phyloP scores from a whole-genome alignment of 1,140 invertebrate genomes.

The Tenebrio molitor region DNA sequence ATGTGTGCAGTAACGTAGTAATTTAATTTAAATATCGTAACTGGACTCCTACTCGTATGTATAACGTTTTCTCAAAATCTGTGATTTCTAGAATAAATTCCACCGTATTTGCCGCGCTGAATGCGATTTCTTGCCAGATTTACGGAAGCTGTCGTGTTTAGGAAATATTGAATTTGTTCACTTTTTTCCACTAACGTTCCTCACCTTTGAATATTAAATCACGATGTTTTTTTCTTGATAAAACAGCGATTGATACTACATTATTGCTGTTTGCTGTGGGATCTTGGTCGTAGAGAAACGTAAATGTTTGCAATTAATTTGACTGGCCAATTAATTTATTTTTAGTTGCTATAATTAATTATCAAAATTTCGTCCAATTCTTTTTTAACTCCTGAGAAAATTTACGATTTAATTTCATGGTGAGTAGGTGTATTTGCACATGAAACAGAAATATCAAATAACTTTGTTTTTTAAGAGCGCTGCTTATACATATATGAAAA shows the following conservation, averaged over 20 bases:
- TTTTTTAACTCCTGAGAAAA: too few species aligned
- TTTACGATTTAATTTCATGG: too few species aligned
- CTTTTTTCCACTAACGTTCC: neutral
- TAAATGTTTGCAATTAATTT: slow-evolving; percentile 1
- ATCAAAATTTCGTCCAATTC: too few species aligned
- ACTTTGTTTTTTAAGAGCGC: slow-evolving; percentile 7
- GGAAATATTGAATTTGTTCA: slow-evolving; percentile 11
- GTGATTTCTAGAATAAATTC: too few species aligned
- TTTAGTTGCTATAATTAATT: too few species aligned
- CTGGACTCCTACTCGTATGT: too few species aligned
- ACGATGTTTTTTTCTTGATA: neutral
- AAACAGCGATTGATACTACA: neutral
- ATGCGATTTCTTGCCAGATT: slow-evolving; percentile 3
- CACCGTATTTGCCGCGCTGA: neutral
- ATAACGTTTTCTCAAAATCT: too few species aligned
- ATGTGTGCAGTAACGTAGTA: too few species aligned
- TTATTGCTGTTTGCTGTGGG: neutral
- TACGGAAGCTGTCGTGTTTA: neutral
- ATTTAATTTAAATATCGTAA: too few species aligned
- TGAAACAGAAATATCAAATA: neutral
- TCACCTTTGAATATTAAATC: slow-evolving; percentile 8
- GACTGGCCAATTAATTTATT: too few species aligned
- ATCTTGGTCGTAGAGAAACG: neutral
- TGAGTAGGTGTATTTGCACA: neutral
- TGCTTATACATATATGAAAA: neutral